These are phyloP conservation scores for Nixonia krombeini DNA, from an alignment of 1,140 invertebrate genomes.

Conservation along the genomic window DNA sequence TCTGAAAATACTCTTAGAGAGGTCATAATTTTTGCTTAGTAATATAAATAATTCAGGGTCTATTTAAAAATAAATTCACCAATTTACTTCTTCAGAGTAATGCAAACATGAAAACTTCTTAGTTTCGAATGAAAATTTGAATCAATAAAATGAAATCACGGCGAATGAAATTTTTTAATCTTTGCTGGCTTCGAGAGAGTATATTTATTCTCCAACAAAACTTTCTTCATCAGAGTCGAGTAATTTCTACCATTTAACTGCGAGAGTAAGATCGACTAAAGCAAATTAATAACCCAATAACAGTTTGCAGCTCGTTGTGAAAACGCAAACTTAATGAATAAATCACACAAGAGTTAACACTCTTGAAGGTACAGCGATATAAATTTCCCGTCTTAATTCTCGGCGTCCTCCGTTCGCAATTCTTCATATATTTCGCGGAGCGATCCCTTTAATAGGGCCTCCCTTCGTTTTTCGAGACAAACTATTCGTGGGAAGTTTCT, in stretches of 20 bases:
- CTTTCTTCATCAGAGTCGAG: conserved; percentile 32
- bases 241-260: conserved; percentile 31
- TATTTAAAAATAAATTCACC: not conserved
- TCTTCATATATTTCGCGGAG: not conserved
- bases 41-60: no score
- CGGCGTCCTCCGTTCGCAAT: not conserved
- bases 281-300: conserved; percentile 45
- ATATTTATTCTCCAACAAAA: conserved; percentile 12
- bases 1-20: no score
- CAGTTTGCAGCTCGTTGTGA: conserved; percentile 23
- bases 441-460: conserved; percentile 28
- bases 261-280: conserved; percentile 19
- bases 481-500: conserved; percentile 13
- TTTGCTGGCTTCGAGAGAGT: no score
- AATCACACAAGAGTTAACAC: conserved; percentile 40
- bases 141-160: not conserved
- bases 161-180: not conserved
- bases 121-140: not conserved
- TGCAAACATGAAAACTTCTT: not conserved
- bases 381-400: conserved; percentile 35
- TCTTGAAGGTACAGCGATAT: conserved; percentile 9
- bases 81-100: not conserved
- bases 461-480: not conserved
- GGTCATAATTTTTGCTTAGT: no score
- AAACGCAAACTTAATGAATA: conserved; percentile 43